Base-by-base conservation (phyloP, 2,888 invertebrate genomes). In the Watsonalla binaria region DNA sequence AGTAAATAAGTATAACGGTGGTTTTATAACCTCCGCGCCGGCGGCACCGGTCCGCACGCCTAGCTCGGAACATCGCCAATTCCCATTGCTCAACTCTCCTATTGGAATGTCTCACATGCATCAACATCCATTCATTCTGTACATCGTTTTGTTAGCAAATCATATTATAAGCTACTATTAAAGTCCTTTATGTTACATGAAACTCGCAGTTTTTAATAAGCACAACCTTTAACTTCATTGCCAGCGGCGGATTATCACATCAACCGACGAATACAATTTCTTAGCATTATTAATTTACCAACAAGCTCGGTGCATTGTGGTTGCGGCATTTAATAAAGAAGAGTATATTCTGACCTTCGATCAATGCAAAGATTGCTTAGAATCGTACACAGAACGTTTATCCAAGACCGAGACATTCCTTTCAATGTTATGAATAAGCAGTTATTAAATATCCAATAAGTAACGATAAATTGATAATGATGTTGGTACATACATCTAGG, bases 1-100 rank as follows among this genome's bases (percentile, higher is more conserved):
- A 81, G 89, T 85, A 87, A 88, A 90, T 86, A 86, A 85, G 86
- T 82, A 74, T 88, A 90, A 90, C 90, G 90, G 90, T 76, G 69
- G 72, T 82, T 90, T 89, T 89, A 90, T 86, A 85, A 81, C 88
- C 84, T 78, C 78, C 72, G 72, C 79, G 77, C 77, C 78, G 76
- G 78, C 78, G 71, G 72, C 79, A 77, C 77, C 78, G 76, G 78
- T 77, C 37, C 49, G 78, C 77, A 76, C 78, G 74, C 77, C 77
- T 76, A 76, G 74, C 78, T 86, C 84, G 85, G 85, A 86, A 82
- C 87, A 75, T 87, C 88, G 89, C 87, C 89, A 90, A 89, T 88
- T 89, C 84, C 85, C 82, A 87, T 84, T 83, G 81, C 87, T 83
- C 82, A 84, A 83, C 78, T 78, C 81, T 80, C 70, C 82, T 83